phyloP scores from a whole-genome alignment of 2,888 invertebrate species.

The Pheosia tremula region DNA sequence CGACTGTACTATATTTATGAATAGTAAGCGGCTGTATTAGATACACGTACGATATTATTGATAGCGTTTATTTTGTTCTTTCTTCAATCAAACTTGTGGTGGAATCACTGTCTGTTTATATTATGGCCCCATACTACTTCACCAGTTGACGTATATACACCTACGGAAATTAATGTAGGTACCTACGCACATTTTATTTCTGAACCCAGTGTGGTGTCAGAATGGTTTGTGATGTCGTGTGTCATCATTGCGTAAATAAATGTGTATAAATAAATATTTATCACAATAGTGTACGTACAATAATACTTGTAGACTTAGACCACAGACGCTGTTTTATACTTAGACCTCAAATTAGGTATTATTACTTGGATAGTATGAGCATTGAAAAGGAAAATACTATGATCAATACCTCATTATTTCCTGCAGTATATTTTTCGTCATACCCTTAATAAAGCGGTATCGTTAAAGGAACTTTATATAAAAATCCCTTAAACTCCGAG shows the following conservation, averaged over 20 bases:
- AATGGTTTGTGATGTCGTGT: background rate
- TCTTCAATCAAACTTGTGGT: constrained; percentile 42
- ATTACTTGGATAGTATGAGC: too few species aligned
- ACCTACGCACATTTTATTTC: constrained; percentile 7
- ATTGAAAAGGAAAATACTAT: too few species aligned
- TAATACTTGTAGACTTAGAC: too few species aligned
- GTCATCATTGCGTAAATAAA: background rate
- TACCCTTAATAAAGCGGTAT: background rate
- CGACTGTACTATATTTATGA: constrained; percentile 25
- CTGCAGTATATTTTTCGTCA: background rate
- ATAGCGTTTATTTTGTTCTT: constrained; percentile 41
- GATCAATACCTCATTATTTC: too few species aligned
- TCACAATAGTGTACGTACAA: background rate
- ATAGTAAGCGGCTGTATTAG: constrained; percentile 33
- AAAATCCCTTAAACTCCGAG: constrained; percentile 29
- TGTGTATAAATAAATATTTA: background rate
- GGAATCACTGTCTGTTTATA: background rate
- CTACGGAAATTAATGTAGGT: constrained; percentile 7
- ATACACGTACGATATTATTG: constrained; percentile 49
- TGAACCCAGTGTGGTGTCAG: background rate
- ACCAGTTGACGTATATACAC: background rate
- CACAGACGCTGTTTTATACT: too few species aligned
- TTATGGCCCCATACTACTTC: background rate
- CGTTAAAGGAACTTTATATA: constrained; percentile 20
- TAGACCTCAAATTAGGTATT: too few species aligned